Conservation (phyloP, 2,888 invertebrate species). For the Leptinotarsa peninsularis region DNA sequence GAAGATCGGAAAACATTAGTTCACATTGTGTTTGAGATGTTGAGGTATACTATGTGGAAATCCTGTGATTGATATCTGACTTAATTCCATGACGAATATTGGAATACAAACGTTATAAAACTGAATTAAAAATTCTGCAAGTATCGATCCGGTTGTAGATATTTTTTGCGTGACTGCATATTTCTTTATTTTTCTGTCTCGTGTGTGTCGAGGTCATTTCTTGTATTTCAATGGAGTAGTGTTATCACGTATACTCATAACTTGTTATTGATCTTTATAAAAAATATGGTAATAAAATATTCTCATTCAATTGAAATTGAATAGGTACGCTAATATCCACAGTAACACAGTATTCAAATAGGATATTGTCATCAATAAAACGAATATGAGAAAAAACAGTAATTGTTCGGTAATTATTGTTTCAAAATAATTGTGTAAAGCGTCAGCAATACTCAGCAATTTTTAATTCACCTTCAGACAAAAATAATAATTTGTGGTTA, state of each 20-base stretch:
- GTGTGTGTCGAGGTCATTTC: conserved; percentile 2
- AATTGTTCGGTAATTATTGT: not conserved
- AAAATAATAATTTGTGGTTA: conserved; percentile 3
- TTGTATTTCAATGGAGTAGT: not conserved
- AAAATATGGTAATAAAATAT: not conserved
- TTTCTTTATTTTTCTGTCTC: conserved; percentile 5
- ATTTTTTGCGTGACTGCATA: not conserved
- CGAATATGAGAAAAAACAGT: not conserved
- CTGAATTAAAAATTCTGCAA: not conserved
- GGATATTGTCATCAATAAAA: not conserved
- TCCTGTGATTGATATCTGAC: too few species aligned
- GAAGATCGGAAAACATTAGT: too few species aligned
- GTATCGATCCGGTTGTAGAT: not conserved
- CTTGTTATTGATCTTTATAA: not conserved
- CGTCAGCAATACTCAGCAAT: not conserved
- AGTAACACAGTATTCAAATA: not conserved
- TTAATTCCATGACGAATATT: too few species aligned
- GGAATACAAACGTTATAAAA: too few species aligned
- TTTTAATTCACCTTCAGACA: not conserved
- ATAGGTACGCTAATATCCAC: not conserved
- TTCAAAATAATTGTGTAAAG: not conserved
- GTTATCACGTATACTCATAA: not conserved
- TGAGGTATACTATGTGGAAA: too few species aligned
- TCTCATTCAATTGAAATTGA: not conserved
- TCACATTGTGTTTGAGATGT: too few species aligned